Evolutionary conservation across 2,797 vertebrate species (phyloP).

Genomic region (Tokudaia muenninki): DNA sequence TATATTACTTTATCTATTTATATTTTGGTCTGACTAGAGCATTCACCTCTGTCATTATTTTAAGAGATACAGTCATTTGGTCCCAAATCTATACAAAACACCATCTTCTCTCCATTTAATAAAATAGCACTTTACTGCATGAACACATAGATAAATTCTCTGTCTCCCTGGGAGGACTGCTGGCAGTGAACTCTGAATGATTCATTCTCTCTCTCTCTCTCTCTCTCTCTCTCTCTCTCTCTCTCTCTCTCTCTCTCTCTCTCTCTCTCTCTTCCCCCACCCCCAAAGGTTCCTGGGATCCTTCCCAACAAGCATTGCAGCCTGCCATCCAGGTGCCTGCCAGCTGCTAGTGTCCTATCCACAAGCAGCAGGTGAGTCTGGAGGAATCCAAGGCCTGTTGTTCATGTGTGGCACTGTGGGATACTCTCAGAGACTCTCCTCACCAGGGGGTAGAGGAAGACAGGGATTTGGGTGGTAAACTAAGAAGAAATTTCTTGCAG

Average conservation of each 20-base stretch:
- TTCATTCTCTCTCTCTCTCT: too few relatives aligned
- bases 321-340: background rate
- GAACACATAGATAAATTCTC: background rate
- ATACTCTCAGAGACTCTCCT: background rate
- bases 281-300: too few relatives aligned
- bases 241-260: too few relatives aligned
- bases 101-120: background rate
- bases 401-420: background rate
- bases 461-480: background rate
- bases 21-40: background rate
- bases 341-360: background rate
- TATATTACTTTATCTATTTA: background rate
- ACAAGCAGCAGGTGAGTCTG: background rate
- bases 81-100: background rate
- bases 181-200: background rate
- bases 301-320: too few relatives aligned
- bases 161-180: background rate
- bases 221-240: too few relatives aligned
- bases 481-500: background rate
- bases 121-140: background rate
- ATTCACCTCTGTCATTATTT: constrained; percentile 1
- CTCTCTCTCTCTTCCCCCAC: too few relatives aligned
- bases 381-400: background rate
- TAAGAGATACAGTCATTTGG: background rate
- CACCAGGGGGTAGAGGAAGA: background rate